Conservation (phyloP, 2,113 vertebrate species). For the Dasyprocta punctata region DNA sequence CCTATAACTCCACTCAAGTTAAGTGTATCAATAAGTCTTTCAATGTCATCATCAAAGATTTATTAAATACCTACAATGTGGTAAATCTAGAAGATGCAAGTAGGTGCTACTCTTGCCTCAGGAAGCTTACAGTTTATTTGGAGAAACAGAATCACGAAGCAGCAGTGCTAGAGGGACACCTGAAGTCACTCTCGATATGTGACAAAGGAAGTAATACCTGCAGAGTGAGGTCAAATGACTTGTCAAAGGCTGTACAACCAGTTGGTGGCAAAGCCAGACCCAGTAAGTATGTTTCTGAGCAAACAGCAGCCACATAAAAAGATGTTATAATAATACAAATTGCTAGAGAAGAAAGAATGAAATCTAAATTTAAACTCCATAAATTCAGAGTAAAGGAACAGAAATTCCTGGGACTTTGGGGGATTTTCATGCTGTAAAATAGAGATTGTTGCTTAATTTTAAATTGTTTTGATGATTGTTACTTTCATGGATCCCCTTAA, state of each 20-base stretch:
- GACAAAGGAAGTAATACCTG: not conserved
- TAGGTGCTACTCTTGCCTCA: conserved; percentile 22
- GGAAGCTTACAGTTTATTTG: conserved; percentile 48
- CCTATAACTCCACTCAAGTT: conserved; percentile 67
- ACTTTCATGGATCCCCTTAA: conserved; percentile 68
- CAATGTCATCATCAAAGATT: conserved; percentile 39
- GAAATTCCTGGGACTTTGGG: conserved; percentile 43
- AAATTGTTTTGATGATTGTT: conserved; percentile 74
- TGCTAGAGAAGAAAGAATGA: conserved; percentile 11
- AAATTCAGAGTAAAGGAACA: conserved; percentile 27
- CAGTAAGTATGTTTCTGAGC: not conserved
- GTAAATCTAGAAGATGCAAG: not conserved
- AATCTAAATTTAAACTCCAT: conserved; percentile 21
- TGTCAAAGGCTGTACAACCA: not conserved
- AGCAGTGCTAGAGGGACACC: not conserved
- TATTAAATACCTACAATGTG: conserved; percentile 46
- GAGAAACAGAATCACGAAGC: not conserved
- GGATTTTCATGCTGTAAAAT: conserved; percentile 29
- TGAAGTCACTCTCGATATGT: not conserved
- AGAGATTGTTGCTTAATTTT: conserved; percentile 68
- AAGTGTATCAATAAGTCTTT: conserved; percentile 59
- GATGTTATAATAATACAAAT: not conserved
- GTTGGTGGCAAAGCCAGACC: not conserved
- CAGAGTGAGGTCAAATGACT: conserved; percentile 10
- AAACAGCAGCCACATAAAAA: not conserved